Evolutionary conservation across 2,888 invertebrate genomes (phyloP).

Genomic region (Neuroscelio doddi): DNA sequence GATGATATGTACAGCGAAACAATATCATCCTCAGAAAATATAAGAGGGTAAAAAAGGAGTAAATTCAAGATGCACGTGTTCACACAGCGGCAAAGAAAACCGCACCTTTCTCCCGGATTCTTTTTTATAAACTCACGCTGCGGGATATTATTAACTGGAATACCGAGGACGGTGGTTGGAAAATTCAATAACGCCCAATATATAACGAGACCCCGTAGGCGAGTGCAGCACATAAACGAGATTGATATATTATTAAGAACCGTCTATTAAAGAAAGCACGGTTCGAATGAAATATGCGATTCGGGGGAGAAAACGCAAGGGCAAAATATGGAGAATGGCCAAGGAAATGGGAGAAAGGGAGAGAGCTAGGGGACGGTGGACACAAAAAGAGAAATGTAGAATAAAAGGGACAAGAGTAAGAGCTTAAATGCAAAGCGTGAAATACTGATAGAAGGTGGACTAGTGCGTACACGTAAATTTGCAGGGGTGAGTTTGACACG

Average conservation of each 20-base stretch:
- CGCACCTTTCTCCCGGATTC: slow-evolving; percentile 22
- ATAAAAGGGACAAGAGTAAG: slow-evolving; percentile 23
- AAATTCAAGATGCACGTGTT: slow-evolving; percentile 17
- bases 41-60: slow-evolving; percentile 29
- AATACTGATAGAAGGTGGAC: slow-evolving; percentile 26
- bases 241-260: slow-evolving; percentile 69
- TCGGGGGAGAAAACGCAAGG: slow-evolving; percentile 42
- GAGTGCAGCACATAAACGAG: slow-evolving; percentile 55
- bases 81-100: slow-evolving; percentile 21
- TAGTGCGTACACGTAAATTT: slow-evolving; percentile 45
- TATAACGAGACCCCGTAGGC: slow-evolving; percentile 30
- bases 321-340: slow-evolving; percentile 25
- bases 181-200: slow-evolving; percentile 62
- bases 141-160: slow-evolving; percentile 59
- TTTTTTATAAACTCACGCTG: slow-evolving; percentile 39
- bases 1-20: slow-evolving; percentile 27
- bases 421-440: slow-evolving; percentile 46
- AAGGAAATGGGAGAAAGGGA: slow-evolving; percentile 32
- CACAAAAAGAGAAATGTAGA: slow-evolving; percentile 19
- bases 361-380: slow-evolving; percentile 12
- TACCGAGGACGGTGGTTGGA: slow-evolving; percentile 42
- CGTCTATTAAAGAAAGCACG: slow-evolving; percentile 64
- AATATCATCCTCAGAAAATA: slow-evolving; percentile 38
- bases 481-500: slow-evolving; percentile 54
- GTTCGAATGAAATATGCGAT: slow-evolving; percentile 62